A percentile compares a stretch with the other conserved stretches of the same genome.
These are phyloP conservation scores for Actenoides lindsayi DNA, from an alignment of 2,113 vertebrate genomes.

Conservation along the genomic window DNA sequence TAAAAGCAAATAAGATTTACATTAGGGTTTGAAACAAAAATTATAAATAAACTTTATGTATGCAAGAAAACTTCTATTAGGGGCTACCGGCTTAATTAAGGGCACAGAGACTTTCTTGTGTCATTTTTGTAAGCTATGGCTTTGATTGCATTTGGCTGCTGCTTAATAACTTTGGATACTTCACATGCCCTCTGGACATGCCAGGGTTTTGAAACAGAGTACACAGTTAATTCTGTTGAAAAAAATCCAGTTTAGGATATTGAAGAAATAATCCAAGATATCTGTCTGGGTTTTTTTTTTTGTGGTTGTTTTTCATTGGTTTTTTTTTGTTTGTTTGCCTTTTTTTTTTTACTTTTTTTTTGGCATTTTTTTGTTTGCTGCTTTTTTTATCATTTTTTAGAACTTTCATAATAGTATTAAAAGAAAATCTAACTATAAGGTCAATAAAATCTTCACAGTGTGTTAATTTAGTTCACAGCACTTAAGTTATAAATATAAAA, in stretches of 20 bases:
- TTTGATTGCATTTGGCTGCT: slow-evolving; percentile 65
- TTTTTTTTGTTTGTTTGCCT: too few species aligned
- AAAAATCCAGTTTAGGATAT: not conserved
- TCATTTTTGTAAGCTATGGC: slow-evolving; percentile 70
- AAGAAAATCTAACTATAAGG: not conserved
- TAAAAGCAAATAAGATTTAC: not conserved
- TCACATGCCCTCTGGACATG: not conserved
- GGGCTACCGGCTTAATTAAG: slow-evolving; percentile 58
- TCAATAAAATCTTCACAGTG: not conserved
- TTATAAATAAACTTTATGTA: not conserved
- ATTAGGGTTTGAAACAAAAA: not conserved
- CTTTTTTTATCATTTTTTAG: not conserved
- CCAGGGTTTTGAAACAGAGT: slow-evolving; percentile 46
- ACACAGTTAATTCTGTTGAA: not conserved
- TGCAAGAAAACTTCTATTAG: not conserved
- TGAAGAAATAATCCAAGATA: not conserved
- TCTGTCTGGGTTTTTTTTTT: not conserved
- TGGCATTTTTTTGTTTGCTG: not conserved
- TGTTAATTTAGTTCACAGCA: not conserved
- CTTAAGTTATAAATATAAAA: not conserved
- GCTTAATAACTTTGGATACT: slow-evolving; percentile 56
- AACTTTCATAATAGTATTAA: not conserved
- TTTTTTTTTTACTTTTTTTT: too few species aligned
- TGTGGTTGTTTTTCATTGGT: not conserved
- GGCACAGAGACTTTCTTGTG: slow-evolving; percentile 35